phyloP scores from a whole-genome alignment of 1,140 invertebrate genomes.

The Epicauta chinensis region DNA sequence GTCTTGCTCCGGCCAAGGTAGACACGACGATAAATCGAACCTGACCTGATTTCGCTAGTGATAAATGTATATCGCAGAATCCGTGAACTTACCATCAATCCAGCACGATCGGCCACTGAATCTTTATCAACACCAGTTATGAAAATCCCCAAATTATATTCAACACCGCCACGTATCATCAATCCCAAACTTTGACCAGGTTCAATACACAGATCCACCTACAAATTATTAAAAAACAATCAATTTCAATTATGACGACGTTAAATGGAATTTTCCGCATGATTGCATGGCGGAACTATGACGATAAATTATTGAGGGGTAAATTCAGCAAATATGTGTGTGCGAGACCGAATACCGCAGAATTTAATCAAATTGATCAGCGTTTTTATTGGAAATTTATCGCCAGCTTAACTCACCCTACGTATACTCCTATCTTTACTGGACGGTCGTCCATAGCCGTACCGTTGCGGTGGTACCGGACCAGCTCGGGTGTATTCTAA shows the following conservation, averaged over 20 bases:
- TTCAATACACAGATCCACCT: constrained; percentile 80
- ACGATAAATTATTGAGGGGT: too few relatives aligned
- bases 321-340: too few relatives aligned
- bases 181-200: constrained; percentile 84
- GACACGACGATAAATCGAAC: too few relatives aligned
- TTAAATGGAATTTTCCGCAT: too few relatives aligned
- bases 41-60: too few relatives aligned
- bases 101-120: constrained; percentile 82
- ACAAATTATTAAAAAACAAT: constrained; percentile 24
- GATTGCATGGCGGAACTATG: too few relatives aligned
- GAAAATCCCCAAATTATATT: constrained; percentile 92
- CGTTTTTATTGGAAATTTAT: too few relatives aligned
- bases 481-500: constrained; percentile 49
- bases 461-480: constrained; percentile 41
- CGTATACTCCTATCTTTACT: constrained; percentile 53
- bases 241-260: too few relatives aligned
- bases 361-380: too few relatives aligned
- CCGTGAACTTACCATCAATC: constrained; percentile 67
- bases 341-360: too few relatives aligned
- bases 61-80: too few relatives aligned
- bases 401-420: constrained; percentile 52
- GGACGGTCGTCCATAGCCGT: constrained; percentile 46
- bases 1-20: too few relatives aligned
- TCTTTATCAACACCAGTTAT: constrained; percentile 90
- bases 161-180: constrained; percentile 88